These are phyloP conservation scores for Luscinia luscinia DNA, from an alignment of 2,797 vertebrate species.

Conservation along the genomic window DNA sequence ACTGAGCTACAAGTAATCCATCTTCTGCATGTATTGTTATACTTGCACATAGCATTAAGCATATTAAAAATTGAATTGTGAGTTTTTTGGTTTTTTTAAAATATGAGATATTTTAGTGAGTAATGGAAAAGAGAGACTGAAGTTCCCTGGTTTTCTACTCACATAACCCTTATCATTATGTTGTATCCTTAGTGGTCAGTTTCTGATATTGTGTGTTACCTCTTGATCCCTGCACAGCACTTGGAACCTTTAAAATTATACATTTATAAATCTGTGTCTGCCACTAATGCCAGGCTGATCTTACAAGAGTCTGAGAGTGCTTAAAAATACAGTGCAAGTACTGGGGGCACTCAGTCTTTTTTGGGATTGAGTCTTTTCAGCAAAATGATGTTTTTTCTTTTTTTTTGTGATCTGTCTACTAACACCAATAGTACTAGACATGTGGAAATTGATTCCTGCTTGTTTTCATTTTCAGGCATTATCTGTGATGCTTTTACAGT, in stretches of 20 bases:
- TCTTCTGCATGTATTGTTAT: slow-evolving; percentile 10
- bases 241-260: background rate
- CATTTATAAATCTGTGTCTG: background rate
- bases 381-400: background rate
- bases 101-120: background rate
- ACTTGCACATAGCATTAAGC: slow-evolving; percentile 3
- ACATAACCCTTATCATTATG: background rate
- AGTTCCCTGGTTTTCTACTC: background rate
- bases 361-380: background rate
- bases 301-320: background rate
- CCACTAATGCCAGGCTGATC: background rate
- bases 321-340: background rate
- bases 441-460: background rate
- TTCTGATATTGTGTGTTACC: background rate
- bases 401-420: background rate
- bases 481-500: slow-evolving; percentile 32
- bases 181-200: background rate
- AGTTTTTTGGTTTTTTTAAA: background rate
- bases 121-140: background rate
- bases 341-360: background rate
- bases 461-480: slow-evolving; percentile 12
- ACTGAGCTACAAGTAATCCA: slow-evolving; percentile 16
- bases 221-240: background rate
- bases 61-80: slow-evolving; percentile 6
- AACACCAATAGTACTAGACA: background rate